These are phyloP conservation scores for Drosophila tripunctata DNA, from an alignment of 2,888 invertebrate genomes.

Conservation along the genomic window DNA sequence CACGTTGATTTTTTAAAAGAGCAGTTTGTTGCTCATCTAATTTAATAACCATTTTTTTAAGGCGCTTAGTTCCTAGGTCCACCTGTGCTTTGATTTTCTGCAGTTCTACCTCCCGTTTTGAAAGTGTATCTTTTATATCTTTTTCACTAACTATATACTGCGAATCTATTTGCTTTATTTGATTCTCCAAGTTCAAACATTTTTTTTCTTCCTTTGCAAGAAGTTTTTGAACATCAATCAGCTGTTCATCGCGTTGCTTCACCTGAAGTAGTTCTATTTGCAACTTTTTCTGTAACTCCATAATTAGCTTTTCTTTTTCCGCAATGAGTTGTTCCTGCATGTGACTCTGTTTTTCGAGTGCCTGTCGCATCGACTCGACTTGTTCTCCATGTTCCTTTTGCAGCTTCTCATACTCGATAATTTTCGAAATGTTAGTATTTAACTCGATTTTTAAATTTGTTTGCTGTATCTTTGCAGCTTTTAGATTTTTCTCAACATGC, in stretches of 20 bases:
- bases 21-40: constrained; percentile 35
- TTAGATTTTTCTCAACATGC: not conserved
- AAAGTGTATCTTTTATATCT: not conserved
- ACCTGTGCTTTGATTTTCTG: constrained; percentile 19
- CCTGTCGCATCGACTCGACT: not conserved
- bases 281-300: constrained; percentile 19
- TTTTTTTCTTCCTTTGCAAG: not conserved
- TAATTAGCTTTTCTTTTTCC: not conserved
- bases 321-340: not conserved
- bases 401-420: not conserved
- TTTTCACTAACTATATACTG: not conserved
- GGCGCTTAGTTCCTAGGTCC: constrained; percentile 18
- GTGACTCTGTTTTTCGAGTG: not conserved
- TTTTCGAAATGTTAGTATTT: not conserved
- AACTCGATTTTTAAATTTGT: not conserved
- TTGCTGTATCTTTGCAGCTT: not conserved
- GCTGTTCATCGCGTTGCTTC: constrained; percentile 8
- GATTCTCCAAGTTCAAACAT: not conserved
- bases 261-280: constrained; percentile 18
- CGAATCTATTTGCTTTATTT: not conserved
- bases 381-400: not conserved
- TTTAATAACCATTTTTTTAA: constrained; percentile 25
- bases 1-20: constrained; percentile 17
- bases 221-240: not conserved
- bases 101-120: constrained; percentile 10